A percentile compares a stretch with the other conserved stretches of the same genome.
phyloP scores from a whole-genome alignment of 2,888 invertebrate genomes.

The Nemapogon koenigi region DNA sequence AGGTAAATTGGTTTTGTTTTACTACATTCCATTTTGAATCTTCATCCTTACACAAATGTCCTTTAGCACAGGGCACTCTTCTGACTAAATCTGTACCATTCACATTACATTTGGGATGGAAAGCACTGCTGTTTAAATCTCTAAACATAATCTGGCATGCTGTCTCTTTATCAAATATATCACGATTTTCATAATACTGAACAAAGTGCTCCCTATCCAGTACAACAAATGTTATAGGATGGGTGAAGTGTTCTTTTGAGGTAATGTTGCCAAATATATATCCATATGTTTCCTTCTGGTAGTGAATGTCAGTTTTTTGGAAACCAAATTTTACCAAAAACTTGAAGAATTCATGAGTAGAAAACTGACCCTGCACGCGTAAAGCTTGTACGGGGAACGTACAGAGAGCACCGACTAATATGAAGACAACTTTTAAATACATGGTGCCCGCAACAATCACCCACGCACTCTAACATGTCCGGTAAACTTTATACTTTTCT shows the following conservation, averaged over 20 bases:
- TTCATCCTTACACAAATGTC: constrained; percentile 83
- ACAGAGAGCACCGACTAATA: constrained; percentile 31
- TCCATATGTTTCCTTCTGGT: constrained; percentile 86
- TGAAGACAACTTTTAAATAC: constrained; percentile 20
- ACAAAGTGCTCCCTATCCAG: constrained; percentile 88
- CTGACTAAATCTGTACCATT: constrained; percentile 80
- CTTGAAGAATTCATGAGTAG: constrained; percentile 78
- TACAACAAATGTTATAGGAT: constrained; percentile 84
- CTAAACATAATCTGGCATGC: constrained; percentile 90
- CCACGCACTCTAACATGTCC: constrained; percentile 5
- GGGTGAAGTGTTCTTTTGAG: constrained; percentile 68
- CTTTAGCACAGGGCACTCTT: constrained; percentile 82
- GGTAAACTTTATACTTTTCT: background rate
- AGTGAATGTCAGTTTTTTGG: constrained; percentile 91
- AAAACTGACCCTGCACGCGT: constrained; percentile 50
- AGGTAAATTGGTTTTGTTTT: constrained; percentile 91
- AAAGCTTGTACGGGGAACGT: constrained; percentile 29
- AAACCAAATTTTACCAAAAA: constrained; percentile 96
- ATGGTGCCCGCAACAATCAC: constrained; percentile 2
- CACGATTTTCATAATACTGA: constrained; percentile 85
- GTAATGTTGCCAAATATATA: constrained; percentile 97
- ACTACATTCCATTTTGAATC: constrained; percentile 86
- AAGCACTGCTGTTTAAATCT: constrained; percentile 81
- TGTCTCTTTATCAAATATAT: constrained; percentile 65
- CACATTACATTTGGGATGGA: constrained; percentile 82